Evolutionary conservation across 2,888 invertebrate genomes (phyloP), one percentile per base, ranked within the genome.

Genomic region (Hypsopygia costalis): DNA sequence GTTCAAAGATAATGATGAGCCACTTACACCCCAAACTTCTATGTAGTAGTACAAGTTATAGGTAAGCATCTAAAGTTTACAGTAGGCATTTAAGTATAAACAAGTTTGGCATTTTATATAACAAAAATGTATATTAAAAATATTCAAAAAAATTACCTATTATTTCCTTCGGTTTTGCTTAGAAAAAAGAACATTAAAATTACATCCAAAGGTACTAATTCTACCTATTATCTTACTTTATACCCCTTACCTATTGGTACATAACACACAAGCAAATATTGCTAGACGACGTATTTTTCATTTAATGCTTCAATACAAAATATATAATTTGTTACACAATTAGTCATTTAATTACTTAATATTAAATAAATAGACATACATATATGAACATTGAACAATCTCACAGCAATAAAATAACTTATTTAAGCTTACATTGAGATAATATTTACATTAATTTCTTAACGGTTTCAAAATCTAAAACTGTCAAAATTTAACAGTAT

Each of bases 401-500:
- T 63, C 66, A 60, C 69, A 68, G 66, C 65, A 70, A 65, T 31
- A 6, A 33, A 27, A 11, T 28, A 62, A 59, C 28, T 44, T 35
- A 46, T 47, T 32, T 43, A 52, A 55, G 56, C 52, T 49, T 47
- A 52, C 52, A 42, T 47, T 39, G 39, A 20, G 36, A 37, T 52
- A 44, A 29, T 52, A 57, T 53, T 39, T 58, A 58, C 53, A 53
- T 38, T 27, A 36, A 36, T 28, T 22, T 46, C 3, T 22, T 25
- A 30, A 30, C 8, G 1, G 27, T 8, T 50, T 54, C 49, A 57
- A 52, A 52, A 52, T 54, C 48, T 58, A 57, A 25, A 47, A 55
- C 57, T 58, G 65, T 64, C 46, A 52, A 45, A 47, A 42, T 48
- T 52, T 55, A 69, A 69, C 68, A 66, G 62, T 49, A 40, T 57